Evolutionary conservation across 2,888 invertebrate genomes (phyloP), one percentile per base, ranked within the genome.

Genomic region (Galerucella pusilla): DNA sequence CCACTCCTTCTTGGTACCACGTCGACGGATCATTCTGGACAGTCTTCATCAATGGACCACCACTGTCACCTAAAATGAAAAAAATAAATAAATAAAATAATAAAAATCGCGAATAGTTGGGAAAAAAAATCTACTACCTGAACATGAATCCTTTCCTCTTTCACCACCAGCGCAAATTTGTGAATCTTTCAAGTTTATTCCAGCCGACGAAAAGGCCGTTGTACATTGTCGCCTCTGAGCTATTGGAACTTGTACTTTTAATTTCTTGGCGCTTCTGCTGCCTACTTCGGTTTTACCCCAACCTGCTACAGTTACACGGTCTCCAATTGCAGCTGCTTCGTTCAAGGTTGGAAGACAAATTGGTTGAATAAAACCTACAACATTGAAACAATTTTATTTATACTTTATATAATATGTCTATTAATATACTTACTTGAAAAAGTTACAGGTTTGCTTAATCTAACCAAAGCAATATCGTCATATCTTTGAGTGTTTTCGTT

Each of bases 11-110:
- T 0, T 89, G 83, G 71, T 91, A 91, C 92, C 92, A 93, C 1
- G 89, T 88, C 0, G 82, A 75, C 0, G 88, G 85, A 63, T 88
- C 88, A 68, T 81, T 87, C 0, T 84, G 84, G 78, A 87, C 86
- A 54, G 87, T 87, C 80, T 86, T 89, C 94, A 94, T 94, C 2
- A 95, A 87, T 0, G 95, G 94, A 5, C 94, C 94, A 0, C 95
- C 95, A 11, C 94, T 94, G 80, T 94, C 94, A 0, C 94, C 94
- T 82, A 61, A 54, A 79, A 72, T 68, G 42, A 60, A 52, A 68
- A 46, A 60, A 6, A 45, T 9, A 42, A 69, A 14, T 1, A 52
- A 12, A 14, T 14, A 52, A 67, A 49, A 52, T 45, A 20, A 46
- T 52, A 2, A 65, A 35, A 35, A 1, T 42, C 35, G 35, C 35